phyloP scores from a whole-genome alignment of 2,888 invertebrate species.

The Camponotus fellah region DNA sequence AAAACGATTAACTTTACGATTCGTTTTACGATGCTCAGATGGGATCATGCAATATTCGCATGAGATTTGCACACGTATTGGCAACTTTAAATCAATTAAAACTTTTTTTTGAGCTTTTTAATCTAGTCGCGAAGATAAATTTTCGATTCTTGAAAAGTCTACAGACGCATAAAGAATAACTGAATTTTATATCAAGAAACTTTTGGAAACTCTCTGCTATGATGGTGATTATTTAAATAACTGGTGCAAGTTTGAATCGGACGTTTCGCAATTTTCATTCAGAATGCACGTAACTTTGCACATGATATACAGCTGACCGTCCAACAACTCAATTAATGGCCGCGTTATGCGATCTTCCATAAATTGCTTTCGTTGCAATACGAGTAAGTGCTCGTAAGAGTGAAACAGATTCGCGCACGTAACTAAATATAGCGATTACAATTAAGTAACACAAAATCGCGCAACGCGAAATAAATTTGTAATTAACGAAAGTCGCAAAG shows the following conservation, averaged over 20 bases:
- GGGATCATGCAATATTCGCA: not conserved
- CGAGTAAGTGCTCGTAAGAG: conserved; percentile 13
- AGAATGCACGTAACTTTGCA: conserved; percentile 7
- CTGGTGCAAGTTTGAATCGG: not conserved
- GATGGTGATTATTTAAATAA: conserved; percentile 1
- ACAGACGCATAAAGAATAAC: not conserved
- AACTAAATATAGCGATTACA: conserved; percentile 25
- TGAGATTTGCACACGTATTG: not conserved
- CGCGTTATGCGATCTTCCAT: conserved; percentile 43
- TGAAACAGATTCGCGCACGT: conserved; percentile 33
- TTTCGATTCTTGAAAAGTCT: not conserved
- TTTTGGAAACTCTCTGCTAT: not conserved
- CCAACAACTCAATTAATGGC: conserved; percentile 26
- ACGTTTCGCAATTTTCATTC: conserved; percentile 4
- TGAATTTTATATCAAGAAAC: not conserved
- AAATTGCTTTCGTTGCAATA: conserved; percentile 44
- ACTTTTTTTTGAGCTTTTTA: not conserved
- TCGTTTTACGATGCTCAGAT: conserved; percentile 3
- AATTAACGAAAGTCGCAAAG: not conserved
- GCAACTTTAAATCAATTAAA: not conserved
- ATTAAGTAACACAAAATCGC: conserved; percentile 17
- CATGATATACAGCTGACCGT: conserved; percentile 4
- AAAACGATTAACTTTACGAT: conserved; percentile 14
- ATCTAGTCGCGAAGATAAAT: not conserved
- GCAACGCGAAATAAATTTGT: not conserved